Percentiles rank a stretch among this genome's conserved stretches.
Evolutionary conservation across 2,797 vertebrate species (phyloP).

Genomic region (Spinus pinus): DNA sequence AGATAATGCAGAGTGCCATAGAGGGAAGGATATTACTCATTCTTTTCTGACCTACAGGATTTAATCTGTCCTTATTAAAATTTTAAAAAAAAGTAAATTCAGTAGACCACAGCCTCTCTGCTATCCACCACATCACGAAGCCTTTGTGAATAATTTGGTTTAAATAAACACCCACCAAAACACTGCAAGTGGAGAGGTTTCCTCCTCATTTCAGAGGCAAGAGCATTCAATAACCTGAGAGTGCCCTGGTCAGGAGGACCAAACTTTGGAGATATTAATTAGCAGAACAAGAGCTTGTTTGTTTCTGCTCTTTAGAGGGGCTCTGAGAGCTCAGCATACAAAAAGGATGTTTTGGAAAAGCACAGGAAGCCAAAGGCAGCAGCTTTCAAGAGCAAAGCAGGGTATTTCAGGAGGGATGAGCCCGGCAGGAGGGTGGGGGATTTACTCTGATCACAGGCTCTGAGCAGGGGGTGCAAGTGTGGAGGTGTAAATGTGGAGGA

Average conservation of each 20-base stretch:
- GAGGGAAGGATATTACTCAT: not conserved
- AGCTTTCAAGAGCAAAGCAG: not conserved
- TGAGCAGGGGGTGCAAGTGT: accelerated
- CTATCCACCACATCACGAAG: not conserved
- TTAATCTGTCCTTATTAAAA: not conserved
- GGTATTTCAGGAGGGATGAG: not conserved
- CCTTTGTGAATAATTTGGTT: not conserved
- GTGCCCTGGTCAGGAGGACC: not conserved
- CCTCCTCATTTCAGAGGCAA: not conserved
- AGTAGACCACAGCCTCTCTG: not conserved
- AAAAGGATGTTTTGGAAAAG: not conserved
- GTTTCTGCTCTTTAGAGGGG: not conserved
- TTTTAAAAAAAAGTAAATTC: not conserved
- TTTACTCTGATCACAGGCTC: not conserved
- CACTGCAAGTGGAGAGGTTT: not conserved
- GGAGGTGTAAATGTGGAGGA: not conserved
- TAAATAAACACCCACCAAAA: not conserved
- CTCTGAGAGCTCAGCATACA: not conserved
- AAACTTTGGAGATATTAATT: not conserved
- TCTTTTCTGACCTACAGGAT: not conserved
- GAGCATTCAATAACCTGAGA: not conserved
- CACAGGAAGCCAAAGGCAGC: not conserved
- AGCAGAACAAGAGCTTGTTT: not conserved
- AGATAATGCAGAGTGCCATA: not conserved
- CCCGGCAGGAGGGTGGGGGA: not conserved